Evolutionary conservation across 2,113 vertebrate species (phyloP), one percentile per base, ranked within the genome.

Genomic region (Coregonus clupeaformis): DNA sequence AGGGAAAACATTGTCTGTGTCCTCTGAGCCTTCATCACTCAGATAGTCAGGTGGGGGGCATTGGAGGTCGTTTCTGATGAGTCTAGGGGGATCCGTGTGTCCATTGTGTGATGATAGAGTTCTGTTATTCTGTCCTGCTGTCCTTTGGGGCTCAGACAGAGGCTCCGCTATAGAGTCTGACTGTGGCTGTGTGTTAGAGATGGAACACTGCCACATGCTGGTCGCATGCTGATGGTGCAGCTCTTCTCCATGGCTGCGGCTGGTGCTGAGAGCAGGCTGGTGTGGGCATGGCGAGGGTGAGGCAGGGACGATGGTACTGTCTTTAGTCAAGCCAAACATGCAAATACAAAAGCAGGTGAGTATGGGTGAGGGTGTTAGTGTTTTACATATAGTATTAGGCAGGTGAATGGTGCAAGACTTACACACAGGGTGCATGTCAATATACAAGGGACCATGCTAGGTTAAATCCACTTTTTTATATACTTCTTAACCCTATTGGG

Each of bases 301-400:
- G 22, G 80, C 74, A 68, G 86, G 81, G 55, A 81, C 73, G 14
- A 75, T 76, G 82, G 68, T 4, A 72, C 80, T 83, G 77, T 85
- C 94, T 94, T 92, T 87, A 84, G 80, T 79, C 60, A 81, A 77
- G 86, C 65, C 86, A 91, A 84, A 89, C 92, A 93, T 93, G 90
- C 91, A 93, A 93, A 93, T 85, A 91, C 73, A 94, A 90, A 82
- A 91, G 91, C 84, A 83, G 80, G 84, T 74, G 55, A 65, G 81
- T 75, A 73, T 20, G 62, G 68, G 81, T 75, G 75, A 13, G 62
- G 68, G 57, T 73, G 85, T 86, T 85, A 88, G 85, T 72, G 13
- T 66, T 66, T 70, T 36, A 49, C 76, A 29, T 29, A 3, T 16
- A 63, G 16, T 52, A 18, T 52, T 52, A 52, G 36, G 79, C 20